Conservation (phyloP, 2,797 vertebrate species). For the Chaunax sp. region DNA sequence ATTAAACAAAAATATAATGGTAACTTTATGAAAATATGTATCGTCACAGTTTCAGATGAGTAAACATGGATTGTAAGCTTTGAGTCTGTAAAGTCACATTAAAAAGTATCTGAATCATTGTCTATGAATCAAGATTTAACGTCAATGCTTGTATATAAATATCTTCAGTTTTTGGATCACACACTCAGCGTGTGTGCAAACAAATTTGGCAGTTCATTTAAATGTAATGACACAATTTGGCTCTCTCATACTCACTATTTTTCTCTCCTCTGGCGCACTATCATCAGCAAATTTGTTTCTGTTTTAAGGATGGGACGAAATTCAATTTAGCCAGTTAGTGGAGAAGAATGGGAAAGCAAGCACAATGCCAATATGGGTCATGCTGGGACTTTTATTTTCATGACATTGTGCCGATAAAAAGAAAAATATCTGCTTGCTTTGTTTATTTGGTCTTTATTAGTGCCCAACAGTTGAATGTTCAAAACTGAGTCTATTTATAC, state of each 20-base stretch:
- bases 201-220: conserved; percentile 25
- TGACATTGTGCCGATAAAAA: neutral
- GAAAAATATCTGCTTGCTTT: conserved; percentile 3
- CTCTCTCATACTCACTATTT: conserved; percentile 4
- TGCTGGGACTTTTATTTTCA: neutral
- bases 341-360: conserved; percentile 10
- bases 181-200: neutral
- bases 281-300: conserved; percentile 22
- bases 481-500: neutral
- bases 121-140: conserved; percentile 5
- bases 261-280: conserved; percentile 1
- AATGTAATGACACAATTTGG: conserved; percentile 9
- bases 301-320: conserved; percentile 11
- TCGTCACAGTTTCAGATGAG: neutral
- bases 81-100: neutral
- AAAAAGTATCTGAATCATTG: neutral
- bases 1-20: no score
- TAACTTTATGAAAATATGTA: no score
- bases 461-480: neutral
- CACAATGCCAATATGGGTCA: conserved; percentile 9
- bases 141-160: neutral
- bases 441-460: conserved; percentile 11
- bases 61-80: neutral
- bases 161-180: neutral
- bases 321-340: conserved; percentile 32